Base-by-base conservation (phyloP, 2,888 invertebrate species). In the Lamproptera curius region DNA sequence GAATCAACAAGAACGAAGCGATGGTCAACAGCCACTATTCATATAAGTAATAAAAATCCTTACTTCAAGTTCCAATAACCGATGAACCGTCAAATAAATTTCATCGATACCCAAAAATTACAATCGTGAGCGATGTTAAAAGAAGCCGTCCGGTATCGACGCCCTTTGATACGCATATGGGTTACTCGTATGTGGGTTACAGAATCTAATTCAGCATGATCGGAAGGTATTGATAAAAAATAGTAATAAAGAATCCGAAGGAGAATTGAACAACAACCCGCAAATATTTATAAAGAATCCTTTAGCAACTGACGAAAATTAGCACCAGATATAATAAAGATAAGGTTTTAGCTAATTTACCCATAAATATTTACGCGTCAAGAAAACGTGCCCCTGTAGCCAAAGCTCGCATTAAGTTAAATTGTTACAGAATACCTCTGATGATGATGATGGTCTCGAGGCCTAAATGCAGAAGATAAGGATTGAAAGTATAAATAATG, bases 181-280 rank as follows among this genome's bases (percentile, higher is more conserved):
- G n/a, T n/a, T n/a, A n/a, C n/a, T n/a, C n/a, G n/a, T n/a, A n/a
- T n/a, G n/a, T n/a, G n/a, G n/a, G n/a, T n/a, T n/a, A n/a, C n/a
- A n/a, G n/a, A n/a, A n/a, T n/a, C n/a, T n/a, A n/a, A n/a, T n/a
- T n/a, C n/a, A n/a, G n/a, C n/a, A n/a, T n/a, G n/a, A n/a, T n/a
- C 8, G 40, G 62, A 5, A 53, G 51, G 0, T 10, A 37, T 14
- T 56, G 9, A 56, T 36, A 9, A 50, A 52, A 11, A 56, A 46
- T 39, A 16, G 48, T 0, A 59, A 59, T 46, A 57, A 50, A 16
- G 35, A 50, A 35, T 36, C 55, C 9, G 56, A 57, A 16, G 55
- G 53, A 0, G 55, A 57, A 17, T 13, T 51, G 5, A 34, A 50
- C 35, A 44, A 9, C 2, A 9, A 53, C 9, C 51, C 48, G 15